These are phyloP conservation scores for Grus americana DNA, from an alignment of 2,113 vertebrate species.

Conservation along the genomic window DNA sequence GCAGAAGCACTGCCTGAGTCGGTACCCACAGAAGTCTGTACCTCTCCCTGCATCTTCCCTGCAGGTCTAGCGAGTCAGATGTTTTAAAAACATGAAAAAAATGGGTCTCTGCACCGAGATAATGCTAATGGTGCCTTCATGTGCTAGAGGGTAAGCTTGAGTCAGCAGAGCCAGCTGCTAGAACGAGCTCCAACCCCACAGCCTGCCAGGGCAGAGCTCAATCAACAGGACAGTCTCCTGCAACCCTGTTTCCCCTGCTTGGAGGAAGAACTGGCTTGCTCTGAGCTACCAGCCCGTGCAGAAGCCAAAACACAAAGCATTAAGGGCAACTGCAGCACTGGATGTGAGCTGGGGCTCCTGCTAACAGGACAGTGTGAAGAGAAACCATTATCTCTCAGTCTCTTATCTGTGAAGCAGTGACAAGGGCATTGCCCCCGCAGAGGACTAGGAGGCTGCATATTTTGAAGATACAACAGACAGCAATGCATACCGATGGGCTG, in stretches of 20 bases:
- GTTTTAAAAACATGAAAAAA: background rate
- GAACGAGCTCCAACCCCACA: background rate
- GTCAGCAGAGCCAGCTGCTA: background rate
- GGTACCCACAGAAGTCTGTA: background rate
- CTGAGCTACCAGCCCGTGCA: background rate
- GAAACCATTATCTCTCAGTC: background rate
- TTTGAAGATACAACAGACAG: background rate
- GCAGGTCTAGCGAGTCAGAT: background rate
- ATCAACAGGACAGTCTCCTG: rapidly evolving
- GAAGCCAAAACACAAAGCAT: background rate
- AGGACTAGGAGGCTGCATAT: background rate
- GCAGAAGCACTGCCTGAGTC: background rate
- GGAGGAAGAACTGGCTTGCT: background rate
- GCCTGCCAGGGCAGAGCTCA: background rate
- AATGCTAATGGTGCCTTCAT: rapidly evolving
- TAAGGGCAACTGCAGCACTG: background rate
- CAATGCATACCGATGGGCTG: background rate
- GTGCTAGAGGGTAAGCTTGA: background rate
- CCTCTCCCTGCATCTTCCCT: too few relatives aligned
- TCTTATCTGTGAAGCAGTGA: background rate
- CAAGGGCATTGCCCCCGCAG: background rate
- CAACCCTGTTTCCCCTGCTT: background rate
- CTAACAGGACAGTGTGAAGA: background rate
- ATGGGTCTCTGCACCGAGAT: background rate
- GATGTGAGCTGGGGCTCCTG: background rate